phyloP scores from a whole-genome alignment of 1,140 invertebrate species.

The Brachionus rubens region DNA sequence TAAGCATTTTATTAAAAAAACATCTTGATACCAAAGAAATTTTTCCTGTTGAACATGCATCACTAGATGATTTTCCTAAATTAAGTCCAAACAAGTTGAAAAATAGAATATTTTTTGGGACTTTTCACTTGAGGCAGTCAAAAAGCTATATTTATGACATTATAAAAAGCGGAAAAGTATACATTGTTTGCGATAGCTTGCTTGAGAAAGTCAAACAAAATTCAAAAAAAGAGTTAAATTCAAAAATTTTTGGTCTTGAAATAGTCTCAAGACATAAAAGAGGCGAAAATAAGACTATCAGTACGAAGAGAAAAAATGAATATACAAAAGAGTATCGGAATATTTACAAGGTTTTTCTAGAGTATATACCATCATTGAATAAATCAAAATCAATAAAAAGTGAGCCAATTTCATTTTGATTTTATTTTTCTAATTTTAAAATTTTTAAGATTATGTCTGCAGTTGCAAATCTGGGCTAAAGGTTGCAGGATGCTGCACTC shows the following conservation, averaged over 20 bases:
- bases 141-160: background rate
- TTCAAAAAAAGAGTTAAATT: background rate
- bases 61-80: background rate
- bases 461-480: background rate
- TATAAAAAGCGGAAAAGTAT: background rate
- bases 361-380: background rate
- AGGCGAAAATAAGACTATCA: background rate
- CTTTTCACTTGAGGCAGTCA: background rate
- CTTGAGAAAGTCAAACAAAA: too few species aligned
- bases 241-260: background rate
- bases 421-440: background rate
- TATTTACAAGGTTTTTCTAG: background rate
- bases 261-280: background rate
- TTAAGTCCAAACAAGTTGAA: background rate
- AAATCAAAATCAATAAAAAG: background rate
- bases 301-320: background rate
- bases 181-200: background rate
- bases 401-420: background rate
- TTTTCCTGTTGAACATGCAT: background rate
- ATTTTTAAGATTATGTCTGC: background rate
- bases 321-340: background rate
- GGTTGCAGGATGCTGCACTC: background rate
- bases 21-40: background rate
- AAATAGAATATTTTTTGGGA: background rate
- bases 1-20: background rate